These are phyloP conservation scores for Hydropsyche tenuis DNA, from an alignment of 1,140 invertebrate genomes.

Conservation along the genomic window DNA sequence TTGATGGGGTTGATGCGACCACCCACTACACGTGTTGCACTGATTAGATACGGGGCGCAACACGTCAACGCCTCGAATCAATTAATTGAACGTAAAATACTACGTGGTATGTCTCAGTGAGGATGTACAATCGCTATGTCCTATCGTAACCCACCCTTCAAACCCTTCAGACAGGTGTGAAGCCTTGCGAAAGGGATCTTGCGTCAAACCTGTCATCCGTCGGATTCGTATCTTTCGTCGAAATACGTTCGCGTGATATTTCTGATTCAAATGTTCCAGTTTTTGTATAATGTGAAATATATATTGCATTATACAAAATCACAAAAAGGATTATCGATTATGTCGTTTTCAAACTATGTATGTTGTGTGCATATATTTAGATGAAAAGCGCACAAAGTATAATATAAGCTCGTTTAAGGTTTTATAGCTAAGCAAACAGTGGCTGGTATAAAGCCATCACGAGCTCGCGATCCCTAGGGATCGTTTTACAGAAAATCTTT, in stretches of 20 bases:
- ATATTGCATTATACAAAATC: too few relatives aligned
- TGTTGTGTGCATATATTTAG: too few relatives aligned
- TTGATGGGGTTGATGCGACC: not conserved
- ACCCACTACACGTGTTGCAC: not conserved
- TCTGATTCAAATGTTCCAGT: too few relatives aligned
- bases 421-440: conserved; percentile 45
- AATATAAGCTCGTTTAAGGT: conserved; percentile 33
- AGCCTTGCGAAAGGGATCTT: not conserved
- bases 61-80: not conserved
- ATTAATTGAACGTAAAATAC: too few relatives aligned
- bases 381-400: not conserved
- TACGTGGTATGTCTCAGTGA: too few relatives aligned
- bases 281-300: too few relatives aligned
- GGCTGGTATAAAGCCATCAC: conserved; percentile 44
- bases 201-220: conserved; percentile 12
- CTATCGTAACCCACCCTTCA: too few relatives aligned
- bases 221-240: not conserved
- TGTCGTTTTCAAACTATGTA: too few relatives aligned
- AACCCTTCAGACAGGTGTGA: conserved; percentile 1
- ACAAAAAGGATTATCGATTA: too few relatives aligned
- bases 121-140: too few relatives aligned
- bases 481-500: conserved; percentile 48
- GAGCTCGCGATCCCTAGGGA: conserved; percentile 37
- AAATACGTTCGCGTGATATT: too few relatives aligned
- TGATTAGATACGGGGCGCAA: not conserved